Evolutionary conservation across 2,888 invertebrate genomes (phyloP).

Genomic region (Lochmaea crataegi): DNA sequence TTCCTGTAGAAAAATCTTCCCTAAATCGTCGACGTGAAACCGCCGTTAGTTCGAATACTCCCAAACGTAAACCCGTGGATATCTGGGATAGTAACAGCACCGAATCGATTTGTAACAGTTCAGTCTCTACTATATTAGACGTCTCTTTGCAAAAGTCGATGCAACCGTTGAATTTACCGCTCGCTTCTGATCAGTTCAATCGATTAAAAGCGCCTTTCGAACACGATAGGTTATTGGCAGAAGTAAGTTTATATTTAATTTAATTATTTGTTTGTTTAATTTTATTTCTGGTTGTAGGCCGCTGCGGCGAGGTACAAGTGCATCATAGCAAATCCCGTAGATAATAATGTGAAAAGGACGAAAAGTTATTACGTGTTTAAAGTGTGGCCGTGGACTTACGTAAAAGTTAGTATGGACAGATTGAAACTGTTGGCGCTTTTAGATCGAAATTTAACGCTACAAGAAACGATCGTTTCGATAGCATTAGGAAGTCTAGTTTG

Average conservation of each 20-base stretch:
- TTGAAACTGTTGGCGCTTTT: conserved; percentile 91
- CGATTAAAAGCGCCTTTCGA: conserved; percentile 28
- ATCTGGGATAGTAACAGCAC: conserved; percentile 62
- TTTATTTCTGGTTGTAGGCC: background rate
- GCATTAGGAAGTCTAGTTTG: conserved; percentile 87
- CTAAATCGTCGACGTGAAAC: conserved; percentile 41
- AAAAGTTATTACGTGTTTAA: conserved; percentile 80
- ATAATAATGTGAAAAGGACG: conserved; percentile 55
- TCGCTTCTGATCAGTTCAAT: conserved; percentile 29
- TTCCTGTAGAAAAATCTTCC: conserved; percentile 56
- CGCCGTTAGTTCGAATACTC: conserved; percentile 46
- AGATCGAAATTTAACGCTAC: conserved; percentile 88
- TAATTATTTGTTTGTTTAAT: background rate
- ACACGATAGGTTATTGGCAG: conserved; percentile 22
- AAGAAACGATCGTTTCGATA: conserved; percentile 85
- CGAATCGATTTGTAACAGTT: conserved; percentile 66
- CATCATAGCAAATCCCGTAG: conserved; percentile 65
- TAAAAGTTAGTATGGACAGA: conserved; percentile 93
- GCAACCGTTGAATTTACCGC: conserved; percentile 31
- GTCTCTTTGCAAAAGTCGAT: conserved; percentile 45
- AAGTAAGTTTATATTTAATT: conserved; percentile 2
- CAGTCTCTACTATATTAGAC: conserved; percentile 64
- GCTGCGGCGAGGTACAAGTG: conserved; percentile 64
- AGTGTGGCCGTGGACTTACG: conserved; percentile 71
- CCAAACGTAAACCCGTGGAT: conserved; percentile 50